Percentiles rank a stretch among this genome's conserved stretches.
Conservation (phyloP, 2,113 vertebrate species). For the Catagonus wagneri region DNA sequence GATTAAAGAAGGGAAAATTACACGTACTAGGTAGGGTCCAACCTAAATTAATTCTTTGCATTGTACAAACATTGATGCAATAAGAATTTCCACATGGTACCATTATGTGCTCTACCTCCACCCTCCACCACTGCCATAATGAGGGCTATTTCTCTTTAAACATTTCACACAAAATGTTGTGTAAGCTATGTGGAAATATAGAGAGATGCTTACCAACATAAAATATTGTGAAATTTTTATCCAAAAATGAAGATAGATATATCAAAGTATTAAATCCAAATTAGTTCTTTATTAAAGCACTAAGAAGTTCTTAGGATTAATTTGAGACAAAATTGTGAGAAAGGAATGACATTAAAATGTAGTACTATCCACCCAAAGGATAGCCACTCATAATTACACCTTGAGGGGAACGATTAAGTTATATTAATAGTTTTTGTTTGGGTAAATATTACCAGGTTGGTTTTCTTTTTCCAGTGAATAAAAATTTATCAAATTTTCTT, state of each 20-base stretch:
- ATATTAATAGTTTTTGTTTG: no score
- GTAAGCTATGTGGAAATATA: not conserved
- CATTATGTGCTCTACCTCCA: not conserved
- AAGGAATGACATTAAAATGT: not conserved
- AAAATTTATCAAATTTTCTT: not conserved
- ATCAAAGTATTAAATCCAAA: not conserved
- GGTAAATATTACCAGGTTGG: not conserved
- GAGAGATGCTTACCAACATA: not conserved
- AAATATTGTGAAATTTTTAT: not conserved
- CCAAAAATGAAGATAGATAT: not conserved
- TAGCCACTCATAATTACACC: not conserved
- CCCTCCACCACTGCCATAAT: not conserved
- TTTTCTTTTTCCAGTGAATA: not conserved
- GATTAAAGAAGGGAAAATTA: not conserved
- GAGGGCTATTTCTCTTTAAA: not conserved
- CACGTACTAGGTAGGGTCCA: not conserved
- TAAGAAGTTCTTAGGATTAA: not conserved
- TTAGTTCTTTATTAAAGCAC: not conserved
- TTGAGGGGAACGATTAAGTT: no score
- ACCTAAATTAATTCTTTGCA: not conserved
- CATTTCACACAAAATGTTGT: not conserved
- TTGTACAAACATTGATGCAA: not conserved
- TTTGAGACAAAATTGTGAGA: not conserved
- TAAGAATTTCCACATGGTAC: not conserved
- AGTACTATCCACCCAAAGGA: rapidly evolving